A percentile compares a stretch with the other conserved stretches of the same genome.
phyloP scores from a whole-genome alignment of 2,888 invertebrate species.

The Drosophila pseudotalamancana region DNA sequence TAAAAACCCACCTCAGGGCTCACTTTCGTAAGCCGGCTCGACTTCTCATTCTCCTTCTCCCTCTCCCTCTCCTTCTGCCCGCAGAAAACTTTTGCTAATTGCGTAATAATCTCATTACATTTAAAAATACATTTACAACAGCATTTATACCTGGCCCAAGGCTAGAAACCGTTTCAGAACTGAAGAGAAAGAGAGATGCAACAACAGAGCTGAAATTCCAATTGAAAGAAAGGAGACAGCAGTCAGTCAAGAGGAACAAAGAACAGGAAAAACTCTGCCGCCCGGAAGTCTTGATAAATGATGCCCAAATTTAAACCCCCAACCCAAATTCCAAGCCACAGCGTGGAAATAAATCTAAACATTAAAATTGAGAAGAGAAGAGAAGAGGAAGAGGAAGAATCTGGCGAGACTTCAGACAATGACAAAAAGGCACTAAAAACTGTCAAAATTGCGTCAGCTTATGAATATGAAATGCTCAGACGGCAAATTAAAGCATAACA shows the following conservation, averaged over 20 bases:
- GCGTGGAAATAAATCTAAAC: slow-evolving; percentile 75
- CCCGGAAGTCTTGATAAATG: slow-evolving; percentile 78
- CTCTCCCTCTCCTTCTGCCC: slow-evolving; percentile 14
- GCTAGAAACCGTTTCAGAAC: slow-evolving; percentile 38
- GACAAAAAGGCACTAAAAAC: slow-evolving; percentile 66
- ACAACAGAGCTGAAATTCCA: slow-evolving; percentile 3
- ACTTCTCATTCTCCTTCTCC: too few relatives aligned
- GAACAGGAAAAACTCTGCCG: slow-evolving; percentile 41
- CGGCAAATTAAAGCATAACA: slow-evolving; percentile 57
- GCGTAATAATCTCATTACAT: slow-evolving; percentile 80
- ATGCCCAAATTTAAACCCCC: slow-evolving; percentile 23
- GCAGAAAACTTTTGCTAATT: slow-evolving; percentile 71
- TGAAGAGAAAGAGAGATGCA: background rate
- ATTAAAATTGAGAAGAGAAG: too few relatives aligned
- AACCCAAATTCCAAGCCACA: background rate
- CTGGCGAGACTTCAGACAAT: slow-evolving; percentile 19
- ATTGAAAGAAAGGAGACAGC: slow-evolving; percentile 34
- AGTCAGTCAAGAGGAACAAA: slow-evolving; percentile 38
- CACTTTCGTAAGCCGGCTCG: slow-evolving; percentile 1
- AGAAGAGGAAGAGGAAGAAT: slow-evolving; percentile 12
- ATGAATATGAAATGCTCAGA: slow-evolving; percentile 69
- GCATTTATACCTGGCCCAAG: slow-evolving; percentile 72
- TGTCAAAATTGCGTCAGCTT: slow-evolving; percentile 77
- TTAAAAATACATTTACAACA: slow-evolving; percentile 79
- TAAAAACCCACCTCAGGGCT: slow-evolving; percentile 61